Evolutionary conservation across 2,113 vertebrate species (phyloP), one percentile per base, ranked within the genome.

Genomic region (Melospiza georgiana): DNA sequence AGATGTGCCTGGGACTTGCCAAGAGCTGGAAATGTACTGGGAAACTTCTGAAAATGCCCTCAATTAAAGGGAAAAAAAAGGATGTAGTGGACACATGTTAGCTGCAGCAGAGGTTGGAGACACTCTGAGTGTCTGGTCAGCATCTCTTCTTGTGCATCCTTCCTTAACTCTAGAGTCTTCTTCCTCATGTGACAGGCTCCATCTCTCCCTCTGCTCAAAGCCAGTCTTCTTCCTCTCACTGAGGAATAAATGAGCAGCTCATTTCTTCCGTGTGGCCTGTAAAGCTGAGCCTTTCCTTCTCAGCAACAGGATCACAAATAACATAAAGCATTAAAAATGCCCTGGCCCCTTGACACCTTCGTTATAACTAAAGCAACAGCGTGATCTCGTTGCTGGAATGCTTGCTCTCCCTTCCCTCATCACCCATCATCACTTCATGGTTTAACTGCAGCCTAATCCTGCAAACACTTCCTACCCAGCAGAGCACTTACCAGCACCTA

Each of bases 1-100:
- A 96, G 85, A 95, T 92, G 91, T 79, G 73, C 44, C 75, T 87
- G 41, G 20, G 37, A 39, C 86, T 72, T 96, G 91, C 93, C 85
- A 92, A 93, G 77, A 96, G 69, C 83, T 90, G 86, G 72, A 95
- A 90, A 95, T 65, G 33, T 31, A 86, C 65, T 92, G 90, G 44
- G 79, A 94, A 90, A 89, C 73, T 90, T 94, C 72, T 79, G 44
- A 86, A 93, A 94, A 93, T 90, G 88, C 81, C 89, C 88, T 92
- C 61, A 72, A 17, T 81, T 73, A 4, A 52, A 73, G 55, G 43
- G 58, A 67, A 71, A 43, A 22, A 25, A 59, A 57, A 49, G 41
- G 62, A 71, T 41, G 17, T 9, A 57, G 55, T 44, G 59, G 43
- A 62, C 61, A 77, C 2, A 22, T 59, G 54, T 55, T 66, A 30